A percentile compares a stretch with the other conserved stretches of the same genome.
phyloP scores from a whole-genome alignment of 2,113 vertebrate species.

The Orientallactaga bullata region DNA sequence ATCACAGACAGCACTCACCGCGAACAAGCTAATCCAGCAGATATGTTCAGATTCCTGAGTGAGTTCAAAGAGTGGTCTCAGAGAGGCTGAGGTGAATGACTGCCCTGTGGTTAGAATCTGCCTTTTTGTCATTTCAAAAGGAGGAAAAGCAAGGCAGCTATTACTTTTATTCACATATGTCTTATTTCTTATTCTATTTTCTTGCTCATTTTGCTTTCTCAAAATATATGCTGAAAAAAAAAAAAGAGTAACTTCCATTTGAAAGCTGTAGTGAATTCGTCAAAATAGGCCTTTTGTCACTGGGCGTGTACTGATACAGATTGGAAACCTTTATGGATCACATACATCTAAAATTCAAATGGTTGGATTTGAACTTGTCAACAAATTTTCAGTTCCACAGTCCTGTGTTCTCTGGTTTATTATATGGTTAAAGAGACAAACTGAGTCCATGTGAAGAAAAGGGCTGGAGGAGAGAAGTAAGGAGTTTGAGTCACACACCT shows the following conservation, averaged over 20 bases:
- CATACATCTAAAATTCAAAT: neutral
- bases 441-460: neutral
- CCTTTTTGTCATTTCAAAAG: neutral
- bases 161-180: neutral
- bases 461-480: neutral
- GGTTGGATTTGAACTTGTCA: neutral
- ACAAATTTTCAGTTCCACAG: neutral
- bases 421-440: neutral
- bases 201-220: neutral
- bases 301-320: neutral
- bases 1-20: neutral
- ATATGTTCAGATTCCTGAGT: neutral
- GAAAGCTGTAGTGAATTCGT: neutral
- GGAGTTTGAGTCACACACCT: neutral
- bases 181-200: neutral
- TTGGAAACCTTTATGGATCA: neutral
- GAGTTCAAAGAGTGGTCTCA: neutral
- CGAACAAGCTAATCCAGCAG: neutral
- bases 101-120: too few relatives aligned
- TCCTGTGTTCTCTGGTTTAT: neutral
- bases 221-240: constrained; percentile 24
- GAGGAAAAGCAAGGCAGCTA: neutral
- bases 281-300: neutral
- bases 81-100: neutral
- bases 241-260: too few relatives aligned